These are phyloP conservation scores for Augochlorella aurata DNA, from an alignment of 2,888 invertebrate genomes.

Conservation along the genomic window DNA sequence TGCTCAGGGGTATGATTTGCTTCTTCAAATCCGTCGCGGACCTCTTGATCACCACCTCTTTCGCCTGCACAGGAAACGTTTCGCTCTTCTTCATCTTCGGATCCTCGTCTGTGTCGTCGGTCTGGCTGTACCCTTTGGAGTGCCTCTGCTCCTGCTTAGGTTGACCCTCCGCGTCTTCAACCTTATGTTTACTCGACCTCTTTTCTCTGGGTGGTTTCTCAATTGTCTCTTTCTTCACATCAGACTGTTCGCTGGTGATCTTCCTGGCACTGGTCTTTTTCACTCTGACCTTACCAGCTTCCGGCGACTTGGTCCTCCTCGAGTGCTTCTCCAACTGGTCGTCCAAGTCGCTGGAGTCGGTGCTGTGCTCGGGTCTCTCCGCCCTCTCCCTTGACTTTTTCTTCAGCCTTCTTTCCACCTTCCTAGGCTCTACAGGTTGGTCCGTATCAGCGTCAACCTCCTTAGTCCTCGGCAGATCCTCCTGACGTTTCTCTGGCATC, in stretches of 20 bases:
- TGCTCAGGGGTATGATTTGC: conserved; percentile 78
- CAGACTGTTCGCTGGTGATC: conserved; percentile 37
- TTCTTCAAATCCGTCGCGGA: conserved; percentile 71
- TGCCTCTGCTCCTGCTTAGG: conserved; percentile 42
- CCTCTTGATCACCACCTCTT: conserved; percentile 35
- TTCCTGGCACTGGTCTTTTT: conserved; percentile 55
- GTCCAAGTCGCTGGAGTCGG: conserved; percentile 74
- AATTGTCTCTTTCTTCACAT: conserved; percentile 33
- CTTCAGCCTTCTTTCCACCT: conserved; percentile 56
- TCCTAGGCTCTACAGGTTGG: conserved; percentile 39
- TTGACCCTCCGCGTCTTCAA: conserved; percentile 41
- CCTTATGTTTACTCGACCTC: conserved; percentile 39
- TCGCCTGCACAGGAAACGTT: conserved; percentile 53
- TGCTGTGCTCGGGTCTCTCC: conserved; percentile 62
- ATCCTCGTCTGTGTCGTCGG: conserved; percentile 73
- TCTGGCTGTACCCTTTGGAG: conserved; percentile 27
- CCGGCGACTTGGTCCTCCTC: conserved; percentile 69
- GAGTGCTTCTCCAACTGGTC: conserved; percentile 44
- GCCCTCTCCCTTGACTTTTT: conserved; percentile 65
- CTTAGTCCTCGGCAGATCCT: conserved; percentile 31
- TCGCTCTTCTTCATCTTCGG: conserved; percentile 81
- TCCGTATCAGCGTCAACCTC: conserved; percentile 33
- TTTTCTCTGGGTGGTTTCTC: conserved; percentile 52
- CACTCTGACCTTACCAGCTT: conserved; percentile 44
- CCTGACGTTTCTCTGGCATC: conserved; percentile 15